phyloP scores from a whole-genome alignment of 2,888 invertebrate genomes.

The Sicus ferrugineus region DNA sequence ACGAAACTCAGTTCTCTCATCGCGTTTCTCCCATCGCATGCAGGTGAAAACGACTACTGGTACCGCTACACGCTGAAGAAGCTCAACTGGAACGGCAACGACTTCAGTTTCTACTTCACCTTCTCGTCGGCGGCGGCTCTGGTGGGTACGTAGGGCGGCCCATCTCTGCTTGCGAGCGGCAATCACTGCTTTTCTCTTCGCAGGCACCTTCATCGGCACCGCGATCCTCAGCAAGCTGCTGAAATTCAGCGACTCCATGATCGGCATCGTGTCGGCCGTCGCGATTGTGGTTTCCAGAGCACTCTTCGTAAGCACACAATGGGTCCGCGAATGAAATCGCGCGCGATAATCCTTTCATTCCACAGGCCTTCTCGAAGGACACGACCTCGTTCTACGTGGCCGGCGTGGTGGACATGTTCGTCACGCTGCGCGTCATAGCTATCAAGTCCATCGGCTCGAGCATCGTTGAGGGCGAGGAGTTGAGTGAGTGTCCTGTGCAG shows the following conservation, averaged over 20 bases:
- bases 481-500: conserved; percentile 54
- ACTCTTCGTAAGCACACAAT: conserved; percentile 57
- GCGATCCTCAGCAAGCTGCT: conserved; percentile 60
- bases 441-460: conserved; percentile 62
- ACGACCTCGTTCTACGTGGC: conserved; percentile 58
- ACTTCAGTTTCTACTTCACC: conserved; percentile 58
- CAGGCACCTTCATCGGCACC: conserved; percentile 62
- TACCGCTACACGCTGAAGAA: conserved; percentile 58
- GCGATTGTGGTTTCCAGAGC: conserved; percentile 57
- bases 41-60: conserved; percentile 60
- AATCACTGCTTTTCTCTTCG: conserved; percentile 29
- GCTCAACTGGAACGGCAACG: conserved; percentile 62
- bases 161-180: not conserved
- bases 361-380: conserved; percentile 56
- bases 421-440: conserved; percentile 59
- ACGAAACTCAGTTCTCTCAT: too few relatives aligned
- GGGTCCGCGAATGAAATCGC: not conserved
- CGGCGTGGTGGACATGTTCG: conserved; percentile 60
- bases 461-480: conserved; percentile 60
- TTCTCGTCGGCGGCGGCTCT: conserved; percentile 56
- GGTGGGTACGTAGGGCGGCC: conserved; percentile 45
- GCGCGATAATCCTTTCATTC: not conserved
- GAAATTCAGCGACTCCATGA: conserved; percentile 58
- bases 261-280: conserved; percentile 59
- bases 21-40: too few relatives aligned